Base-by-base conservation (phyloP, 2,888 invertebrate genomes). In the Cynaeus angustus region DNA sequence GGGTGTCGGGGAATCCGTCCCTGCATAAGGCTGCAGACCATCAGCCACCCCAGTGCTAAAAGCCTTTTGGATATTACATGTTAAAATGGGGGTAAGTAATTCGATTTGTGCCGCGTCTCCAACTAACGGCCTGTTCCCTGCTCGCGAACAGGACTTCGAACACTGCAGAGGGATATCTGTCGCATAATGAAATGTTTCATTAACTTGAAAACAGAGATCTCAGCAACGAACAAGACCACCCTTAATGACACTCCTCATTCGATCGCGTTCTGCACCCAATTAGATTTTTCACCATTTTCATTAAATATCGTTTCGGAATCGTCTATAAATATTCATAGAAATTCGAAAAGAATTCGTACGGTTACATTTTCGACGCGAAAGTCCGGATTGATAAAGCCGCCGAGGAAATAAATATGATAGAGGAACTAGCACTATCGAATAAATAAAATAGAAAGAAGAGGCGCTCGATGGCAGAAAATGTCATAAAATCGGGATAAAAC, bases 61-160 rank as follows among this genome's bases (percentile, higher is more conserved):
- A 85, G 85, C 84, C 85, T 85, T 85, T 84, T 83, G 82, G 83
- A 85, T 85, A 85, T 85, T 85, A 85, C 83, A 85, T 85, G 85
- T 84, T 84, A 84, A 85, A 85, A 85, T 84, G 83, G 82, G 85
- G 84, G 84, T 85, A 84, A 85, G 83, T 85, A 85, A 85, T 85
- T 83, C 84, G 85, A 85, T 85, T 85, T 83, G 81, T 82, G 79
- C 80, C 78, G 79, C 76, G 77, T 71, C 68, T 71, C 70, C 67
- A 71, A 71, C 70, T 71, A 71, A 71, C 70, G 62, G 70, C 70
- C 77, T 71, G 75, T 77, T 79, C 76, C 76, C 78, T 80, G 79
- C 75, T 77, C 76, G 76, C 76, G 75, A 69, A 75, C 75, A 72
- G 76, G 74, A 65, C 72, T 65, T 59, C 66, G 67, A 71, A 55